Conservation (phyloP, 2,113 vertebrate species). For the Salvelinus sp. region DNA sequence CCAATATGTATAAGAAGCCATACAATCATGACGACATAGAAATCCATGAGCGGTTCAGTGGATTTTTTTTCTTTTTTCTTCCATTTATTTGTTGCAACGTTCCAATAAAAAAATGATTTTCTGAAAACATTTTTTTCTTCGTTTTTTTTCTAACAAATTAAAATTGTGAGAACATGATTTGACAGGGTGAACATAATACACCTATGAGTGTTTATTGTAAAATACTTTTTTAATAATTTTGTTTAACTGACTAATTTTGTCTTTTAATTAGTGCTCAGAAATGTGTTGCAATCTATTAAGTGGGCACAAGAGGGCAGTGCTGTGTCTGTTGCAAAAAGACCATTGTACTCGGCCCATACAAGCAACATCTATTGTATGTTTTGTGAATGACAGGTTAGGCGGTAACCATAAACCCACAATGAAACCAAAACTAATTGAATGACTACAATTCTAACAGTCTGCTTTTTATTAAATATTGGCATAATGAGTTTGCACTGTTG, state of each 20-base stretch:
- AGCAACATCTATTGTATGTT: too few relatives aligned
- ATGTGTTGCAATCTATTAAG: not conserved
- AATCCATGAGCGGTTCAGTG: conserved; percentile 31
- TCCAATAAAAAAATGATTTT: conserved; percentile 65
- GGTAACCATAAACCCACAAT: too few relatives aligned
- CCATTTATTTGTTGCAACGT: conserved; percentile 41
- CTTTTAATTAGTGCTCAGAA: not conserved
- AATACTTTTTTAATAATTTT: not conserved
- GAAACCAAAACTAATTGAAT: too few relatives aligned
- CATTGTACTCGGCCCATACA: too few relatives aligned
- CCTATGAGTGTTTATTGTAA: not conserved
- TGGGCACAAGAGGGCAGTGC: conserved; percentile 63
- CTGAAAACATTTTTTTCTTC: conserved; percentile 23
- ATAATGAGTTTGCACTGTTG: too few relatives aligned
- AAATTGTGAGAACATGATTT: not conserved
- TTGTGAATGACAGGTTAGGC: too few relatives aligned
- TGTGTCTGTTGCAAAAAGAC: conserved; percentile 6
- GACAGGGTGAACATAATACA: not conserved
- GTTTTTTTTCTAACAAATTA: not conserved
- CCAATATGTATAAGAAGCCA: conserved; percentile 35
- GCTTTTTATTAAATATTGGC: too few relatives aligned
- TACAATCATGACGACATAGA: conserved; percentile 31
- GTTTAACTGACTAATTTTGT: not conserved
- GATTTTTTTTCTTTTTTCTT: conserved; percentile 13
- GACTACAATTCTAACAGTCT: too few relatives aligned